phyloP scores from a whole-genome alignment of 2,888 invertebrate genomes.

The Agrotis puta region DNA sequence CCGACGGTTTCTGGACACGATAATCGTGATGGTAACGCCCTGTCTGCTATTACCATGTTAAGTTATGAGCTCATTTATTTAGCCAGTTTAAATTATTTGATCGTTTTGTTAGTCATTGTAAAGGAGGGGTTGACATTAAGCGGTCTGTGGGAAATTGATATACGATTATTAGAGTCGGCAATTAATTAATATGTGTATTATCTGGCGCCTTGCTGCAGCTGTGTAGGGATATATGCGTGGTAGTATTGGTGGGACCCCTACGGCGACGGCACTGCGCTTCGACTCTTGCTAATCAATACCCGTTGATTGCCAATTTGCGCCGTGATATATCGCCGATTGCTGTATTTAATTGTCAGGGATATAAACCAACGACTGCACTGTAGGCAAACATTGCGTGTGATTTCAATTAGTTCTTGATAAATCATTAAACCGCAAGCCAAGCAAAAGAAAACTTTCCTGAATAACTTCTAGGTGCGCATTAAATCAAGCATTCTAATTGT shows the following conservation, averaged over 20 bases:
- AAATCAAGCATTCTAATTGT: constrained; percentile 62
- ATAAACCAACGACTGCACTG: constrained; percentile 35
- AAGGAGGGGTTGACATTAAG: constrained; percentile 80
- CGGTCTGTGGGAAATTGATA: constrained; percentile 82
- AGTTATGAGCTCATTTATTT: constrained; percentile 85
- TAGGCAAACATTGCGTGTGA: constrained; percentile 48
- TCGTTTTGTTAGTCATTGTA: constrained; percentile 79
- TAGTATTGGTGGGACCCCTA: constrained; percentile 56
- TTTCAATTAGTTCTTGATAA: constrained; percentile 36
- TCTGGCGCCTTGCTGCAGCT: constrained; percentile 71
- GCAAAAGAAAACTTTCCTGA: constrained; percentile 30
- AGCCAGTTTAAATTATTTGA: constrained; percentile 78
- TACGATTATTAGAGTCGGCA: constrained; percentile 82
- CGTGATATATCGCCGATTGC: constrained; percentile 80
- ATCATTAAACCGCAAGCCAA: constrained; percentile 23
- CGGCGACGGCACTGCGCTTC: constrained; percentile 66
- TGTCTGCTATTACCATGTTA: constrained; percentile 80
- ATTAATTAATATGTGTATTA: constrained; percentile 79
- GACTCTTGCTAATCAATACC: constrained; percentile 78
- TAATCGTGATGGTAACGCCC: constrained; percentile 85
- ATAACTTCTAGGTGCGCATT: constrained; percentile 36
- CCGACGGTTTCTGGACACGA: constrained; percentile 83
- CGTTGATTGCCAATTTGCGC: constrained; percentile 85
- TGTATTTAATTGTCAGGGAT: constrained; percentile 73
- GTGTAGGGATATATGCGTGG: constrained; percentile 45